Evolutionary conservation across 2,888 invertebrate species (phyloP).

Genomic region (Halictus ligatus): DNA sequence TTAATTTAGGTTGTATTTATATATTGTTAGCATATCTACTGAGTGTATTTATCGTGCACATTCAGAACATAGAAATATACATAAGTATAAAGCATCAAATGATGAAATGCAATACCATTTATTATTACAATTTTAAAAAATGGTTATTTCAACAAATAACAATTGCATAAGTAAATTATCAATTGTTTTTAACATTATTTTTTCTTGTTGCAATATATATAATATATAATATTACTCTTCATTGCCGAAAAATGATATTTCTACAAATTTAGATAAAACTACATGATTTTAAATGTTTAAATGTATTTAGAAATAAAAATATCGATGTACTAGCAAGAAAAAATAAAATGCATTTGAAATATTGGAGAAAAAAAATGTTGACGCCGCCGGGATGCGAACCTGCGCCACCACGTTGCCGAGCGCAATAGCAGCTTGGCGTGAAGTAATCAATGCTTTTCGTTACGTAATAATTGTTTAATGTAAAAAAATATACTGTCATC

Average conservation of each 20-base stretch:
- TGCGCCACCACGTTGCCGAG: not conserved
- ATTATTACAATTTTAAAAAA: not conserved
- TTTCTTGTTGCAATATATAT: not conserved
- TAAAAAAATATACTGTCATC: not conserved
- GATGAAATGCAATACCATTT: not conserved
- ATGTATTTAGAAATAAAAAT: not conserved
- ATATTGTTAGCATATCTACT: not conserved
- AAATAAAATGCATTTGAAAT: not conserved
- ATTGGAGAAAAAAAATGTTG: not conserved
- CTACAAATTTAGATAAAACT: not conserved
- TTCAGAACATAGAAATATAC: not conserved
- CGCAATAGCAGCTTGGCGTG: not conserved
- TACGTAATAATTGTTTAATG: not conserved
- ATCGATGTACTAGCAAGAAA: not conserved
- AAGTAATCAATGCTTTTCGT: not conserved
- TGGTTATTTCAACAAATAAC: not conserved
- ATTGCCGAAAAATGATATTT: not conserved
- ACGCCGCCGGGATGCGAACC: slow-evolving; percentile 31
- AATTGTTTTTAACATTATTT: not conserved
- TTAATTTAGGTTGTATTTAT: not conserved
- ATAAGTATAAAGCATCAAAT: not conserved
- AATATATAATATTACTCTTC: not conserved
- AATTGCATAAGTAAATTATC: not conserved
- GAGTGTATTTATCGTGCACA: not conserved
- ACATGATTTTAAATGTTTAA: not conserved